Base-by-base conservation (phyloP, 2,797 vertebrate genomes). In the Parauchenoglanis punctatus region DNA sequence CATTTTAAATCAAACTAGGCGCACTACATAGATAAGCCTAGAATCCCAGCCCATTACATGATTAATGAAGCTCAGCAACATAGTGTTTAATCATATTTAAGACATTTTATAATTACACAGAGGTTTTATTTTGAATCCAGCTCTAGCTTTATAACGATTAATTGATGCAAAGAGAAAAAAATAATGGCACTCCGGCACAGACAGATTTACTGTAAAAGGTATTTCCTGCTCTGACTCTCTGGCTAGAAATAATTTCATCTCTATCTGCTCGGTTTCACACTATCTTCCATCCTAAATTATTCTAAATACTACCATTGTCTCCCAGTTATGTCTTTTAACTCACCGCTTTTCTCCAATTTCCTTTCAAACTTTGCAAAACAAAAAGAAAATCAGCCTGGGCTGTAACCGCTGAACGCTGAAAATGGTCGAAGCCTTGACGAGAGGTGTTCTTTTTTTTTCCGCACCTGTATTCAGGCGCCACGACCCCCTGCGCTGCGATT, bases 211-310 rank as follows among this genome's bases (percentile, higher is more conserved):
- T 7, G 8, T 20, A 1, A 31, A 28, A 81, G 91, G 88, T 10
- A 93, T 94, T 95, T 95, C 92, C 94, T 94, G 94, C 81, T 93
- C 89, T 89, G 91, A 84, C 83, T 89, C 78, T 28, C 83, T 75
- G 70, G 0, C 11, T 15, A 25, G 0, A 67, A 52, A 52, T 83
- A 0, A 31, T 52, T 31, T 52, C 17, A 35, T 13, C 25, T 40
- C 44, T 67, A 5, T 80, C 58, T 63, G 11, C 20, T 61, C 35
- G 44, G 17, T 2, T 52, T 25, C 4, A 11, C 40, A 17, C 11
- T 12, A 11, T 12, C 17, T 23, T 23, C 46, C 18, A 13, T 7
- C 1, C 81, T 4, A 1, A 12, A 52, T 49, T 52, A 67, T 46
- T 17, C 25, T 0, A 25, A 25, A 44, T 17, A 18, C n/a, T 0